Evolutionary conservation across 2,888 invertebrate genomes (phyloP), one percentile per base, ranked within the genome.

Genomic region (Metalampra italica): DNA sequence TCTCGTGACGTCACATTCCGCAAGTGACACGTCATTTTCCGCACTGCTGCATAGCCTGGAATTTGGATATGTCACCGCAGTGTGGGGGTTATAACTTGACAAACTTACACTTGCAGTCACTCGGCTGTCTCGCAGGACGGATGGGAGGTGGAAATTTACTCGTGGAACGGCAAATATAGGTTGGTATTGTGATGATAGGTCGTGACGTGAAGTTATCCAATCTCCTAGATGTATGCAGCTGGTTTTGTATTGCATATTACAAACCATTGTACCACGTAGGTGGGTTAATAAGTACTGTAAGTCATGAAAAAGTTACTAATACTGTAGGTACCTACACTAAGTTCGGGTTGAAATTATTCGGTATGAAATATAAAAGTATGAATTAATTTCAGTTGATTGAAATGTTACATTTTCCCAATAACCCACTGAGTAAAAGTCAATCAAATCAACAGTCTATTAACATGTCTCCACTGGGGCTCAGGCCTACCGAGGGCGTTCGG

Each of bases 11-110:
- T 49, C 50, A 51, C 48, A 29, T 1, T n/a, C 8, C 43, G 14
- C 39, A 46, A 13, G 29, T 86, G 87, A 87, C 86, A 86, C 57
- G 79, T 85, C 75, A 87, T 88, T 88, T 86, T 87, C 83, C 81
- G 75, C 80, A 47, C 73, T 72, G 65, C 60, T 71, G 82, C 77
- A 66, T 73, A 62, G 62, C 59, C 57, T 62, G 55, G 58, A 66
- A 78, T 81, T 77, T 78, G 79, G 71, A 68, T 78, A 81, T 75
- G 78, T 72, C 77, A 71, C 59, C 56, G 49, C 64, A 60, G 59
- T n/a, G n/a, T n/a, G 52, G 60, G 62, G 62, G 62, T 64, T 55
- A 55, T 47, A 4, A 29, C 36, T 29, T 44, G 54, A 49, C 62
- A 53, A 59, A 55, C 41, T 51, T 61, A 50, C n/a, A 13, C 40